Evolutionary conservation across 1,140 invertebrate species (phyloP).

Genomic region (Conus betulinus): DNA sequence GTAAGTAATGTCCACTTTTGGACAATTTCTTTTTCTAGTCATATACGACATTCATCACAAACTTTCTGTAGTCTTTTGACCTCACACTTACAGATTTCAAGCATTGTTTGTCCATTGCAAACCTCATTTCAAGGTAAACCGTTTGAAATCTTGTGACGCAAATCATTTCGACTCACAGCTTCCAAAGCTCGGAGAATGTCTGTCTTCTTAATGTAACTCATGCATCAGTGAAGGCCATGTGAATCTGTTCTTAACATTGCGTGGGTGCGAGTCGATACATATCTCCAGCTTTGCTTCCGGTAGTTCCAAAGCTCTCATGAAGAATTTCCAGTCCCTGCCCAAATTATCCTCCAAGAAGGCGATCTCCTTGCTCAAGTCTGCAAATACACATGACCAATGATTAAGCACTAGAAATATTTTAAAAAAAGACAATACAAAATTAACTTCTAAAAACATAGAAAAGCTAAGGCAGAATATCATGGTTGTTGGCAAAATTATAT

Average conservation of each 20-base stretch:
- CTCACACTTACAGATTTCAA: too few relatives aligned
- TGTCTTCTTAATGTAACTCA: conserved; percentile 11
- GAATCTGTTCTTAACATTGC: conserved; percentile 58
- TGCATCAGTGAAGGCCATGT: conserved; percentile 55
- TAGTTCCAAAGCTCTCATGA: conserved; percentile 56
- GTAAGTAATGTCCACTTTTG: too few relatives aligned
- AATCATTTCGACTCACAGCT: conserved; percentile 24
- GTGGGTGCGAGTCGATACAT: conserved; percentile 47
- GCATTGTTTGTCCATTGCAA: too few relatives aligned
- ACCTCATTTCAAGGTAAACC: background rate
- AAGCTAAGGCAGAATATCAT: too few relatives aligned
- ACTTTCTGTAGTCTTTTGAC: too few relatives aligned
- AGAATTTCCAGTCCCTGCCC: conserved; percentile 61
- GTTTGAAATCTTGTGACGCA: background rate
- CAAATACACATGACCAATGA: background rate
- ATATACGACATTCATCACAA: too few relatives aligned
- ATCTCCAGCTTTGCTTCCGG: conserved; percentile 55
- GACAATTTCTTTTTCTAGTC: too few relatives aligned
- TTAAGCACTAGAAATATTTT: too few relatives aligned
- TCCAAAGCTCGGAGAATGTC: background rate
- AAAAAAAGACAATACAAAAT: too few relatives aligned
- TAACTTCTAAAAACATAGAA: too few relatives aligned
- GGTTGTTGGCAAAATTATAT: too few relatives aligned
- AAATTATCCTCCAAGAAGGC: conserved; percentile 55
- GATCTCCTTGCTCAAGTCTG: conserved; percentile 56